phyloP scores from a whole-genome alignment of 2,888 invertebrate species.

The Drosophila conformis region DNA sequence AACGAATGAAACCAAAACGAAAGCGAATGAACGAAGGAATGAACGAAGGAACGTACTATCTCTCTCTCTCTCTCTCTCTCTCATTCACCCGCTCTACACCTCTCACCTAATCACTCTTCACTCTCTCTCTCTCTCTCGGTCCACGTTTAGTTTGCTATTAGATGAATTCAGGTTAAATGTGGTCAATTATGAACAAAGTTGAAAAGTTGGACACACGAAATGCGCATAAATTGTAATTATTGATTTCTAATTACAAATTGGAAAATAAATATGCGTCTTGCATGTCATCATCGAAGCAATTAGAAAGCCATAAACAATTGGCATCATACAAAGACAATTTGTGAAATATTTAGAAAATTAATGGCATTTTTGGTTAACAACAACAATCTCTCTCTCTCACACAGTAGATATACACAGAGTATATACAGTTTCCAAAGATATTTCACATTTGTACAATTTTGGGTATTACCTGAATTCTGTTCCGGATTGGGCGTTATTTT shows the following conservation, averaged over 20 bases:
- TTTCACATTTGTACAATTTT: neutral
- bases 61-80: neutral
- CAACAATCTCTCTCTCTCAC: neutral
- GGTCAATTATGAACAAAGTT: neutral
- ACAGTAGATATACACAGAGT: too few species aligned
- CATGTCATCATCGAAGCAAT: slow-evolving; percentile 15
- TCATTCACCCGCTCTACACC: neutral
- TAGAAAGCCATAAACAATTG: slow-evolving; percentile 17
- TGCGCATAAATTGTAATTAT: slow-evolving; percentile 19
- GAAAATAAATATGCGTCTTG: slow-evolving; percentile 10
- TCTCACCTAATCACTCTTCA: neutral
- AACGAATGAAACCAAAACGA: neutral
- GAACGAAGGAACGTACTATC: neutral
- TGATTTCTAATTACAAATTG: slow-evolving; percentile 24
- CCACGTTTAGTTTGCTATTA: neutral
- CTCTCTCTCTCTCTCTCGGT: neutral
- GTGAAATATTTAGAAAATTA: neutral
- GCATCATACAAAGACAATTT: neutral
- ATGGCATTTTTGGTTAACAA: neutral
- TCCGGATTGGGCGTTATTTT: slow-evolving; percentile 69
- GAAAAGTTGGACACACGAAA: slow-evolving; percentile 22
- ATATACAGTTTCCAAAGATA: neutral
- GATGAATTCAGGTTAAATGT: slow-evolving; percentile 26
- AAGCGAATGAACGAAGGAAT: neutral
- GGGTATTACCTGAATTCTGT: slow-evolving; percentile 61